These are phyloP conservation scores for Gambelia wislizenii DNA, from an alignment of 2,797 vertebrate genomes.

Conservation along the genomic window DNA sequence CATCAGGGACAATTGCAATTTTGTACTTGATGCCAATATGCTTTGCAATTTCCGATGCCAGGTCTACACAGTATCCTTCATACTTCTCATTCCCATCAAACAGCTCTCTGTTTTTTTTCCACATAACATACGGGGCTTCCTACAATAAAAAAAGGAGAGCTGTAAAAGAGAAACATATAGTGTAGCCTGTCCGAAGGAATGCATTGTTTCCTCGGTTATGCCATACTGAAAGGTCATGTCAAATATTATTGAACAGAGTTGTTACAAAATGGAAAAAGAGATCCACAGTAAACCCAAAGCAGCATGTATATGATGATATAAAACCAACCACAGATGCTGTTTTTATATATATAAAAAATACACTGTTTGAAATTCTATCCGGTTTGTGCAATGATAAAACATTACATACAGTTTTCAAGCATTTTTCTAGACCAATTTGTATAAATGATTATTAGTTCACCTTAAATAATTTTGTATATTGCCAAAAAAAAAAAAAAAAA, in stretches of 20 bases:
- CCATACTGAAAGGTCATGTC: constrained; percentile 45
- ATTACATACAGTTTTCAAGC: neutral
- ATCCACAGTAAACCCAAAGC: constrained; percentile 41
- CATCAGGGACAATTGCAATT: constrained; percentile 97
- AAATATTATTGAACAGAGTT: neutral
- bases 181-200: constrained; percentile 58
- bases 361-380: neutral
- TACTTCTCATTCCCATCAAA: constrained; percentile 98
- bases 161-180: constrained; percentile 80
- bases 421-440: neutral
- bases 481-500: too few relatives aligned
- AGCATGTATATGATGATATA: constrained; percentile 26
- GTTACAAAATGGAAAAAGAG: constrained; percentile 56
- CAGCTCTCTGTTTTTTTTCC: constrained; percentile 99
- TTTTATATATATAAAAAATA: neutral
- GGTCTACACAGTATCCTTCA: constrained; percentile 98
- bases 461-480: neutral
- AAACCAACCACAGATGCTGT: constrained; percentile 42
- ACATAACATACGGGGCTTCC: constrained; percentile 99
- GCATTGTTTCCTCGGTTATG: constrained; percentile 47
- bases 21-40: constrained; percentile 99
- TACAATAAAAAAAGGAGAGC: constrained; percentile 87
- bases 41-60: constrained; percentile 98
- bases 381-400: neutral
- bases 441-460: neutral